Evolutionary conservation across 2,113 vertebrate genomes (phyloP), one percentile per base, ranked within the genome.

Genomic region (Onychorhynchus coronatus): DNA sequence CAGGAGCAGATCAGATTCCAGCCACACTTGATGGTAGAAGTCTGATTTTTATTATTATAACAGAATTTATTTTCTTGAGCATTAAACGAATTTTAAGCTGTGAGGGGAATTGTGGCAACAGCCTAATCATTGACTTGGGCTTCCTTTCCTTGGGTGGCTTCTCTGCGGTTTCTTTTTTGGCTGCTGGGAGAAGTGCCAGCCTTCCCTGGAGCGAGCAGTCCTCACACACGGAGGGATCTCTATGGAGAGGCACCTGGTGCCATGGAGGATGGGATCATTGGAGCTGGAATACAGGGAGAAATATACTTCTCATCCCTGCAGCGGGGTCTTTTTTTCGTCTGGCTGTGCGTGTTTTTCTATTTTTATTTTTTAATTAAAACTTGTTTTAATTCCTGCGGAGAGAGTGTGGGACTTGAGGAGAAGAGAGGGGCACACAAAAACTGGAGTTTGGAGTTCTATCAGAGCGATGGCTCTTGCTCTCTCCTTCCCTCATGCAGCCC

Each of bases 341-440:
- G 95, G 97, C 91, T 96, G 95, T 94, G 90, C 8, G 92, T 97
- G 96, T 95, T 94, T 94, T 96, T 87, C 77, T 85, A 68, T 89
- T 94, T 74, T 77, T 80, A 61, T 91, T 88, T 96, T 96, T 96
- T 74, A 71, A 90, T 91, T 88, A 67, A 89, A 92, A 88, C 52
- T 90, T 72, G 83, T 93, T 97, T 95, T 83, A 89, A 90, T 97
- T 94, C 84, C 86, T 84, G 75, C 47, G 78, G 95, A 85, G 92
- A 95, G 71, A 94, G 95, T 31, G 84, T 88, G 89, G 94, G 95
- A 76, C 85, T 94, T 52, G 85, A 97, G 95, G 96, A 95, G 90
- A 91, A 85, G 93, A 95, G 93, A 89, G 85, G 33, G 83, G 23
- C 5, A 1, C 80, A 58, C 89, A 76, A 88, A 78, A 96, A 79